Conservation (phyloP, 2,888 invertebrate genomes). For the Macrophya alboannulata region DNA sequence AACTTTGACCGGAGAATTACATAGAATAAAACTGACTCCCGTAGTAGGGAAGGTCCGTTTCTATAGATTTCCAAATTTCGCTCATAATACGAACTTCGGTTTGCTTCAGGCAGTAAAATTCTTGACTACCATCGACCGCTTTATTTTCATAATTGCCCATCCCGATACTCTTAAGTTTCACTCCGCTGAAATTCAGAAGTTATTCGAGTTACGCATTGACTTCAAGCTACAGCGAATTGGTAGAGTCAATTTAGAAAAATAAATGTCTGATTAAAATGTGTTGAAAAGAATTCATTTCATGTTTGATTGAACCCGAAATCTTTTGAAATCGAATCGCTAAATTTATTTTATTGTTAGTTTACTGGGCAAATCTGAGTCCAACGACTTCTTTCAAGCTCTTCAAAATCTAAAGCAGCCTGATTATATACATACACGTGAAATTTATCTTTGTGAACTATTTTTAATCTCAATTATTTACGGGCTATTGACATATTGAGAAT, state of each 20-base stretch:
- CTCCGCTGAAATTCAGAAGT: not conserved
- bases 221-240: not conserved
- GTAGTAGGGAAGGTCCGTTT: slow-evolving; percentile 59
- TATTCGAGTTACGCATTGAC: not conserved
- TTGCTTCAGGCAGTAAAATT: slow-evolving; percentile 25
- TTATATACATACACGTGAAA: not conserved
- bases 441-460: not conserved
- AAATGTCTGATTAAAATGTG: not conserved
- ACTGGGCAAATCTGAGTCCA: not conserved
- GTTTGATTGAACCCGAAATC: too few relatives aligned
- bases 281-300: not conserved
- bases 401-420: not conserved
- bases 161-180: not conserved
- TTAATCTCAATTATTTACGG: not conserved
- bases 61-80: slow-evolving; percentile 61
- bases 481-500: not conserved
- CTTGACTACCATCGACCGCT: not conserved
- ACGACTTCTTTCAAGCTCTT: not conserved
- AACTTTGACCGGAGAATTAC: slow-evolving; percentile 51
- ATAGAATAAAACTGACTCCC: slow-evolving; percentile 58
- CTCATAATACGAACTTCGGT: slow-evolving; percentile 50
- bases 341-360: not conserved
- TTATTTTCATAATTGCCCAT: slow-evolving; percentile 33
- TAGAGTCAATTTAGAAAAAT: not conserved
- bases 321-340: too few relatives aligned